Conservation (phyloP, 2,888 invertebrate species). For the Ctenicera cuprea region DNA sequence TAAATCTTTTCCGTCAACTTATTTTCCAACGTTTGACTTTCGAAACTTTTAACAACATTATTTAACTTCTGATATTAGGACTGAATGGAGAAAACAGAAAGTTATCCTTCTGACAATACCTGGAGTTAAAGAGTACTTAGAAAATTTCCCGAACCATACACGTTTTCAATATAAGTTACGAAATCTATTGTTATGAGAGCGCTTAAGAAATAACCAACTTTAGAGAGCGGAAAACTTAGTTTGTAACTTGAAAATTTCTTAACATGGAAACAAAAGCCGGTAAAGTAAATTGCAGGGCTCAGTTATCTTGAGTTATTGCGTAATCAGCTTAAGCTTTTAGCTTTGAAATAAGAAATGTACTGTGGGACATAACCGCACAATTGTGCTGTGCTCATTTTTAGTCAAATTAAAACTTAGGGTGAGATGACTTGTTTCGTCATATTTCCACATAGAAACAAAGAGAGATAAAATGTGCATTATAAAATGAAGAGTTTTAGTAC, state of each 20-base stretch:
- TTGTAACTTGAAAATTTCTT: slow-evolving; percentile 22
- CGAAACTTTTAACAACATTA: slow-evolving; percentile 1
- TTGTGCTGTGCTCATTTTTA: not conserved
- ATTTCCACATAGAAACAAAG: too few relatives aligned
- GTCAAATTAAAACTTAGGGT: not conserved
- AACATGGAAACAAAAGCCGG: slow-evolving; percentile 14
- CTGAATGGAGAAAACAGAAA: slow-evolving; percentile 4
- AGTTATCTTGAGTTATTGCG: slow-evolving; percentile 32
- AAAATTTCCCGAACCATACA: not conserved
- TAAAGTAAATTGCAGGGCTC: slow-evolving; percentile 25
- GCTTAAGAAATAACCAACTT: slow-evolving; percentile 13
- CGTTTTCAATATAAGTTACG: slow-evolving; percentile 8
- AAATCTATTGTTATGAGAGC: not conserved
- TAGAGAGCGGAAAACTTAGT: slow-evolving; percentile 13
- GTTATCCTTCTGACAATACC: slow-evolving; percentile 13
- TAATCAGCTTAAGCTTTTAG: slow-evolving; percentile 32
- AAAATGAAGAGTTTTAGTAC: too few relatives aligned
- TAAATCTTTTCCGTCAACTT: not conserved
- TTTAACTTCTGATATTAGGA: not conserved
- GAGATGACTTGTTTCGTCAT: not conserved
- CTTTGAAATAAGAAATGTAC: slow-evolving; percentile 26
- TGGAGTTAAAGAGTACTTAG: slow-evolving; percentile 5
- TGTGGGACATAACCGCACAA: slow-evolving; percentile 11
- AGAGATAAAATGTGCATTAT: too few relatives aligned
- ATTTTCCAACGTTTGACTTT: not conserved